Evolutionary conservation across 2,888 invertebrate species (phyloP).

Genomic region (Teleiodes luculella): DNA sequence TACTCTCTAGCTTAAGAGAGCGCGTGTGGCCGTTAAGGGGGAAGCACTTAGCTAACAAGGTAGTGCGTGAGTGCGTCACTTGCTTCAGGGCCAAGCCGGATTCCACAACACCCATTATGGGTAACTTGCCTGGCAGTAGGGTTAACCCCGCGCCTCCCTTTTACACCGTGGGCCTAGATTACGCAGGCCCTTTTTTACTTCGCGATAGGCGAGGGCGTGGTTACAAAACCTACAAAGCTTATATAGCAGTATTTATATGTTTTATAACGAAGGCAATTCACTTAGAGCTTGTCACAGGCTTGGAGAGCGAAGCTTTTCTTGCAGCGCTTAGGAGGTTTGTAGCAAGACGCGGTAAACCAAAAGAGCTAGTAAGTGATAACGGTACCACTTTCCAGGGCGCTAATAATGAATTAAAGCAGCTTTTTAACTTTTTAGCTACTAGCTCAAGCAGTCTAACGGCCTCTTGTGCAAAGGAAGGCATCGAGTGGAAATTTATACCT

Average conservation of each 20-base stretch:
- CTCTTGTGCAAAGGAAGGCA: constrained; percentile 1
- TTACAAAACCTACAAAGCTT: not conserved
- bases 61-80: not conserved
- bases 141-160: not conserved
- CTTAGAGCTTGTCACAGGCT: not conserved
- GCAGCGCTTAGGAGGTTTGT: not conserved
- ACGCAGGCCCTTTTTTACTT: not conserved
- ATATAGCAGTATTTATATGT: not conserved
- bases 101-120: not conserved
- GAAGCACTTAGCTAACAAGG: not conserved
- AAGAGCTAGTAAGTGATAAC: not conserved
- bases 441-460: not conserved
- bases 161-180: not conserved
- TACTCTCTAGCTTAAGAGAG: not conserved
- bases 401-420: not conserved
- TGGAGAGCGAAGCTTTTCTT: not conserved
- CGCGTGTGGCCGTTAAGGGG: not conserved
- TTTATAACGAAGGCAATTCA: not conserved
- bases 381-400: not conserved
- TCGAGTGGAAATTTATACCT: constrained; percentile 21
- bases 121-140: not conserved
- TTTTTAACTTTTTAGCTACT: constrained; percentile 1
- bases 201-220: not conserved
- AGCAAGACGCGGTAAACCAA: not conserved
- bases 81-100: not conserved